phyloP scores from a whole-genome alignment of 35 echinoderm and acorn worm species.

The Apostichopus californicus region DNA sequence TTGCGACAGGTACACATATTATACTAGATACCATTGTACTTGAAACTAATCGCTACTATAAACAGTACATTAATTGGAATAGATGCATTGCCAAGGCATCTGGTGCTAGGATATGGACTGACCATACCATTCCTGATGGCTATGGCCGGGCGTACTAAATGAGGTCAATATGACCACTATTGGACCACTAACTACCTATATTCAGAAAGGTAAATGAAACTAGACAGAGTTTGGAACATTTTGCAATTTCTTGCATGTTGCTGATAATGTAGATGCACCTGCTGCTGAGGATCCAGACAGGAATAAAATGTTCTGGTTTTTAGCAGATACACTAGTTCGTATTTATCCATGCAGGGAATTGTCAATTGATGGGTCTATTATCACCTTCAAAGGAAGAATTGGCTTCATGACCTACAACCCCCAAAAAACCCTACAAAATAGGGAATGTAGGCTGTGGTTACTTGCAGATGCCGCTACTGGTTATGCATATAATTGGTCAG shows the following conservation, averaged over 20 bases:
- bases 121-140: neutral
- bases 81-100: neutral
- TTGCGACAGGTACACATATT: neutral
- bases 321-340: too few species aligned
- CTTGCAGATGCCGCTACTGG: conserved; percentile 31
- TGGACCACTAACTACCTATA: neutral
- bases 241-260: neutral
- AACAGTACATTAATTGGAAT: neutral
- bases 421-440: conserved; percentile 34
- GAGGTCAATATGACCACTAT: neutral
- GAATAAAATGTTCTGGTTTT: conserved; percentile 7
- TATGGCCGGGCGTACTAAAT: neutral
- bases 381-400: conserved; percentile 18
- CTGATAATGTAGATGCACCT: neutral
- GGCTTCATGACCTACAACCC: conserved; percentile 25
- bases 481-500: neutral
- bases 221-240: neutral
- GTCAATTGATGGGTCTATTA: conserved; percentile 40
- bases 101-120: neutral
- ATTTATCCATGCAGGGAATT: conserved; percentile 29
- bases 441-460: conserved; percentile 27
- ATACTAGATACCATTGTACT: conserved; percentile 14
- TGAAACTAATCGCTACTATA: conserved; percentile 19
- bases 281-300: neutral
- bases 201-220: neutral